Base-by-base conservation (phyloP, 1,140 invertebrate species). In the Cyrtorhinus lividipennis region DNA sequence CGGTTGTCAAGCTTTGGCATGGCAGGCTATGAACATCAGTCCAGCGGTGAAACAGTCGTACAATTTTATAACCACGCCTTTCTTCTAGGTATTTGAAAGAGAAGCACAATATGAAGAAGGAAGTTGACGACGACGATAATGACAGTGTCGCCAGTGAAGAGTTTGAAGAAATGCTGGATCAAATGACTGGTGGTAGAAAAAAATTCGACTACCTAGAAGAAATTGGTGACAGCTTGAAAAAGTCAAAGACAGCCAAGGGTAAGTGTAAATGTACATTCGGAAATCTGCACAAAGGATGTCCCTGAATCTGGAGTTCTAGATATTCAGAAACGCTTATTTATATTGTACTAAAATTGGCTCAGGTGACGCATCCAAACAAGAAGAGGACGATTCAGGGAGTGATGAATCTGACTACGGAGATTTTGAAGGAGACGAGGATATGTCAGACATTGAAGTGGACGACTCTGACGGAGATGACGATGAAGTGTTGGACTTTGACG, bases 91-190 rank as follows among this genome's bases (percentile, higher is more conserved):
- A 69, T 71, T 71, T 56, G 66, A 62, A 70, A 69, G 24, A 71
- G 67, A 48, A 69, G 59, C 61, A 67, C 59, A 66, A 75, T 62
- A 2, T 12, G 22, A 59, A 22, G 18, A 59, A 27, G 38, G n/a
- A 59, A n/a, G 65, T 68, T 23, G 71, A 67, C 2, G 69, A 71
- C 66, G 82, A 84, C 69, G 88, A 92, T 71, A 75, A 79, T 27
- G 87, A 87, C 46, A 92, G 88, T 68, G 85, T 95, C 1, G 85
- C 82, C 65, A 92, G 91, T 71, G 87, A 91, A 62, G 91, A 95
- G 71, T 95, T 96, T 74, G 85, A 88, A 64, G 81, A 83, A n/a
- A 86, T 91, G 75, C 73, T 92, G 30, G 83, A 86, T 68, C 76
- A 74, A 59, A 77, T 88, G 68, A 78, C 77, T 1, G 78, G 77